Percentiles rank a stretch among this genome's conserved stretches.
phyloP scores from a whole-genome alignment of 1,140 invertebrate species.

The Pollicipes pollicipes region DNA sequence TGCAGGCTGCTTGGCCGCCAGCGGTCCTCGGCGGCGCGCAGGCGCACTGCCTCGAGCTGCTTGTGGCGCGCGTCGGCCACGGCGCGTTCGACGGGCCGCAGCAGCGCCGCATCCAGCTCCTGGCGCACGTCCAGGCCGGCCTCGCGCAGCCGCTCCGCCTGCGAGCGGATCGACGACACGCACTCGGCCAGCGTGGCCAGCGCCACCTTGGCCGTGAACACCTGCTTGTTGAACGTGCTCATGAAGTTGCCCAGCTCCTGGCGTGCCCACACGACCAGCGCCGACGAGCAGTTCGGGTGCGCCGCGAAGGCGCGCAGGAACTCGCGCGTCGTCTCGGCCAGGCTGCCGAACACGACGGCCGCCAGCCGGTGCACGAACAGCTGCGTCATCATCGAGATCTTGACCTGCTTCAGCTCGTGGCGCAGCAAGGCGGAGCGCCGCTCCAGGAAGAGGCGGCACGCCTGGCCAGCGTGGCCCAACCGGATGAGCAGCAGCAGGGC shows the following conservation, averaged over 20 bases:
- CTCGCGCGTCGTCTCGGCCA: constrained; percentile 69
- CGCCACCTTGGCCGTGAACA: constrained; percentile 76
- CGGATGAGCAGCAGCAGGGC: constrained; percentile 73
- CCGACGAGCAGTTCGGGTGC: constrained; percentile 53
- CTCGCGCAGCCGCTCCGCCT: constrained; percentile 35
- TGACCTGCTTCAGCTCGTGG: constrained; percentile 62
- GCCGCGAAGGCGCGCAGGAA: constrained; percentile 63
- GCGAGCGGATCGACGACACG: constrained; percentile 29
- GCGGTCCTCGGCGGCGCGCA: constrained; percentile 46
- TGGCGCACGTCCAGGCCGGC: constrained; percentile 66
- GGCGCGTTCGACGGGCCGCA: constrained; percentile 33
- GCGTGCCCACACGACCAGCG: constrained; percentile 77
- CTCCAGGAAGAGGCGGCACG: constrained; percentile 69
- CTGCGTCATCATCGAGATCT: constrained; percentile 67
- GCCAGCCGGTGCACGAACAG: constrained; percentile 68
- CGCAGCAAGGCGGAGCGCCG: constrained; percentile 66
- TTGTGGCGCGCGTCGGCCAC: constrained; percentile 52
- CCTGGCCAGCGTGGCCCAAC: constrained; percentile 49
- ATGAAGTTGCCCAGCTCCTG: constrained; percentile 64
- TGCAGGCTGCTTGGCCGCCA: constrained; percentile 50
- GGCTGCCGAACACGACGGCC: constrained; percentile 69
- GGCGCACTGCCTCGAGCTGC: constrained; percentile 49
- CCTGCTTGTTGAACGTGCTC: constrained; percentile 66
- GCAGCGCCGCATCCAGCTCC: constrained; percentile 51
- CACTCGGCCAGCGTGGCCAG: constrained; percentile 69